Evolutionary conservation across 2,888 invertebrate genomes (phyloP).

Genomic region (Agrotis ipsilon): DNA sequence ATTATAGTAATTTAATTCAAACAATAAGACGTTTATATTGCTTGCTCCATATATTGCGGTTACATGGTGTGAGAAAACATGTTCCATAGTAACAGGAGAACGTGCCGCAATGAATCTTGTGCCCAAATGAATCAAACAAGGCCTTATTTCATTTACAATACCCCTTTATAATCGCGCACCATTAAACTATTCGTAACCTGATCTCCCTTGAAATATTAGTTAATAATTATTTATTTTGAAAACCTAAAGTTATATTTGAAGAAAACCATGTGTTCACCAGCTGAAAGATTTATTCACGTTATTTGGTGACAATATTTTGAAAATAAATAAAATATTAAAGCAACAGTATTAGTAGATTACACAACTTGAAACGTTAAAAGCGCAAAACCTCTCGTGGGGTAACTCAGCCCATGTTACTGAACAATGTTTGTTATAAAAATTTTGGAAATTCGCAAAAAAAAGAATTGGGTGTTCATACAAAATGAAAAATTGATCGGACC

Average conservation of each 20-base stretch:
- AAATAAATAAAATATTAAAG: conserved; percentile 17
- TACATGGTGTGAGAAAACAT: conserved; percentile 18
- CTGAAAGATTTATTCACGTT: conserved; percentile 57
- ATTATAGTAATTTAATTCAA: conserved; percentile 17
- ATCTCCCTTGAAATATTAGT: conserved; percentile 34
- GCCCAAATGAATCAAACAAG: conserved; percentile 45
- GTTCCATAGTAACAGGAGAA: not conserved
- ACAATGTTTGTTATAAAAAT: no score
- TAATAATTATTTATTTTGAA: conserved; percentile 6
- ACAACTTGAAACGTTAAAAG: no score
- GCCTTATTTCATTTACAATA: conserved; percentile 30
- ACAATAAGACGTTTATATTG: conserved; percentile 21
- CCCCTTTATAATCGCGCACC: conserved; percentile 34
- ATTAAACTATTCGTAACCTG: conserved; percentile 34
- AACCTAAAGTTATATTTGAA: conserved; percentile 42
- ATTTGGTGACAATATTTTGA: conserved; percentile 41
- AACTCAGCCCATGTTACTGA: no score
- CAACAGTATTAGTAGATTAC: conserved; percentile 3
- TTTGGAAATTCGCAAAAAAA: no score
- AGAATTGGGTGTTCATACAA: no score
- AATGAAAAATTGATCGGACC: no score
- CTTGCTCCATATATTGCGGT: conserved; percentile 1
- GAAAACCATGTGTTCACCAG: conserved; percentile 60
- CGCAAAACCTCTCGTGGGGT: no score
- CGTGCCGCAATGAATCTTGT: conserved; percentile 24